These are phyloP conservation scores for Mesochorus sp. DNA, from an alignment of 2,888 invertebrate species.

Conservation along the genomic window DNA sequence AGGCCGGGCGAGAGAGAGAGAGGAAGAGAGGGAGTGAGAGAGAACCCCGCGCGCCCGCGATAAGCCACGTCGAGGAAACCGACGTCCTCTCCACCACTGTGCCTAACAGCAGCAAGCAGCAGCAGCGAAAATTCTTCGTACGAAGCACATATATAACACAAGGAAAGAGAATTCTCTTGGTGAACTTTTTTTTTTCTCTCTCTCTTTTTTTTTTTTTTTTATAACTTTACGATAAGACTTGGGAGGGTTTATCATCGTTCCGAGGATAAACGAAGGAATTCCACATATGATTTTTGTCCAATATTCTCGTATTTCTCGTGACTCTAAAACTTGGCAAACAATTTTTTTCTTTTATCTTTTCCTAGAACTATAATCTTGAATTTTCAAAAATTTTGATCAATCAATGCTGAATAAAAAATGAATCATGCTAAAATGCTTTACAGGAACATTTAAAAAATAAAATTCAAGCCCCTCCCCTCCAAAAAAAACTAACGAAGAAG, in stretches of 20 bases:
- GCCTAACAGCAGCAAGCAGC: slow-evolving; percentile 52
- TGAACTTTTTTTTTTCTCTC: slow-evolving; percentile 8
- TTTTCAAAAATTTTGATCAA: too few relatives aligned
- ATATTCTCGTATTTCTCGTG: neutral
- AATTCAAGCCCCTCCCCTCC: too few relatives aligned
- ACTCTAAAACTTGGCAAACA: neutral
- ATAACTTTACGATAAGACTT: slow-evolving; percentile 38
- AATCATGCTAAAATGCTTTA: too few relatives aligned
- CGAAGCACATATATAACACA: slow-evolving; percentile 29
- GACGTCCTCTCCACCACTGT: slow-evolving; percentile 53
- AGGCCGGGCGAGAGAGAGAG: slow-evolving; percentile 42
- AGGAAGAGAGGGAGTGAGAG: slow-evolving; percentile 2
- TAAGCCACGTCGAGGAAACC: slow-evolving; percentile 64
- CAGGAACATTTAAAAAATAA: too few relatives aligned
- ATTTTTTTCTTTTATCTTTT: neutral
- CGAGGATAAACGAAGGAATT: slow-evolving; percentile 25
- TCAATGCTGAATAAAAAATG: too few relatives aligned
- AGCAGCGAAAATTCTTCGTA: slow-evolving; percentile 53
- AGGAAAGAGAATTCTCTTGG: slow-evolving; percentile 40
- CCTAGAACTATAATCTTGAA: too few relatives aligned
- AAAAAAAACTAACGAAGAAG: too few relatives aligned
- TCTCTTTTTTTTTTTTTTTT: neutral
- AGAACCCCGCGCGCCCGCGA: slow-evolving; percentile 50
- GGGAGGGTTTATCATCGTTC: slow-evolving; percentile 39
- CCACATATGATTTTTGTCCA: neutral